Conservation (phyloP, 2,888 invertebrate species). For the Ophion obscuratus region DNA sequence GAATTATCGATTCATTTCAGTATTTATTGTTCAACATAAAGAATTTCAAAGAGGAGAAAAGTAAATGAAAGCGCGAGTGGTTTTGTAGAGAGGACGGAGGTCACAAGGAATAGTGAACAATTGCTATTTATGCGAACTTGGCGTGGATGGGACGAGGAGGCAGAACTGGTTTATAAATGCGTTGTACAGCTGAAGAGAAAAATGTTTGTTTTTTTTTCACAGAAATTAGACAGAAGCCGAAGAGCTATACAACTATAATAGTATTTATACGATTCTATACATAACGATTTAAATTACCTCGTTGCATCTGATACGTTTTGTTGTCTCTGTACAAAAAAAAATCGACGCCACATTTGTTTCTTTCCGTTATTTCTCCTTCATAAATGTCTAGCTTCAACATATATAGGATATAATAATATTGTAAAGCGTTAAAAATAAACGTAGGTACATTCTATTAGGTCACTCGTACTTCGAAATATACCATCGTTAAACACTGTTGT, state of each 20-base stretch:
- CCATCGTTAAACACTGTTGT: conserved; percentile 67
- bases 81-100: background rate
- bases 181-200: conserved; percentile 26
- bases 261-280: conserved; percentile 61
- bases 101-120: background rate
- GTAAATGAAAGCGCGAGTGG: conserved; percentile 3
- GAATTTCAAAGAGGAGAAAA: background rate
- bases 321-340: conserved; percentile 60
- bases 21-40: conserved; percentile 11
- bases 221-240: conserved; percentile 55
- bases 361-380: conserved; percentile 44
- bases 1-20: conserved; percentile 11
- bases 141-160: background rate
- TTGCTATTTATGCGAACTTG: conserved; percentile 11
- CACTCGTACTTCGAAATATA: conserved; percentile 75
- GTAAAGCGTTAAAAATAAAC: conserved; percentile 77
- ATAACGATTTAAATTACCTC: conserved; percentile 63
- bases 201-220: conserved; percentile 22
- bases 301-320: conserved; percentile 69
- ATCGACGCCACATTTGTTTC: conserved; percentile 21
- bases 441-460: conserved; percentile 76
- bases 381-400: conserved; percentile 60
- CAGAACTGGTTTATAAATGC: conserved; percentile 38
- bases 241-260: conserved; percentile 49
- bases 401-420: conserved; percentile 64